Conservation (phyloP, 2,888 invertebrate species). For the Drosophila diplacantha region DNA sequence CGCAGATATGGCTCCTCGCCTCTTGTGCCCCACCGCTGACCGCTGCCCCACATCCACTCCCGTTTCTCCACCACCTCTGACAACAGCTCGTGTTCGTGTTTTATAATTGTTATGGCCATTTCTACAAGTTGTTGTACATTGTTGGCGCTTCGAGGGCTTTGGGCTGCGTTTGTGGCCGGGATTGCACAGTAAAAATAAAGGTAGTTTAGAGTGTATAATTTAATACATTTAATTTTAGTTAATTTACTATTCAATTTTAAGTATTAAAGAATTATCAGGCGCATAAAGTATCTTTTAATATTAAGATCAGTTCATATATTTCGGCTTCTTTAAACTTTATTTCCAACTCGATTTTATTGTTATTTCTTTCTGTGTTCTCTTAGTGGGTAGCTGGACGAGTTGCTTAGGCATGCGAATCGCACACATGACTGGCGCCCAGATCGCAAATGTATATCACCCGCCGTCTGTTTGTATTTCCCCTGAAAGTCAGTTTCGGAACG, state of each 20-base stretch:
- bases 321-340: background rate
- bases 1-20: constrained; percentile 16
- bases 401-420: constrained; percentile 40
- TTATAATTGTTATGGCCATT: constrained; percentile 44
- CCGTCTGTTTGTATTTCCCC: constrained; percentile 18
- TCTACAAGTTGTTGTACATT: constrained; percentile 41
- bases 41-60: background rate
- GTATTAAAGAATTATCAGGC: background rate
- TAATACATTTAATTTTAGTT: background rate
- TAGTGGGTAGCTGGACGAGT: constrained; percentile 5
- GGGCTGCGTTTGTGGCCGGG: background rate
- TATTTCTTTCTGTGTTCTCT: background rate
- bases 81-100: constrained; percentile 23
- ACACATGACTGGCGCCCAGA: constrained; percentile 30
- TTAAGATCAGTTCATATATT: background rate
- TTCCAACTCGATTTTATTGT: rapidly evolving
- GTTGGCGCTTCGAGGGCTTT: constrained; percentile 29
- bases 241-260: background rate
- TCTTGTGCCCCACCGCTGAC: constrained; percentile 8
- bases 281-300: background rate
- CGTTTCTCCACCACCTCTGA: background rate
- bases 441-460: constrained; percentile 20
- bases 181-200: constrained; percentile 6
- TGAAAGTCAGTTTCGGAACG: constrained; percentile 19
- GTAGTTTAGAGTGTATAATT: no score